phyloP scores from a whole-genome alignment of 2,888 invertebrate genomes.

The Pyralis farinalis region DNA sequence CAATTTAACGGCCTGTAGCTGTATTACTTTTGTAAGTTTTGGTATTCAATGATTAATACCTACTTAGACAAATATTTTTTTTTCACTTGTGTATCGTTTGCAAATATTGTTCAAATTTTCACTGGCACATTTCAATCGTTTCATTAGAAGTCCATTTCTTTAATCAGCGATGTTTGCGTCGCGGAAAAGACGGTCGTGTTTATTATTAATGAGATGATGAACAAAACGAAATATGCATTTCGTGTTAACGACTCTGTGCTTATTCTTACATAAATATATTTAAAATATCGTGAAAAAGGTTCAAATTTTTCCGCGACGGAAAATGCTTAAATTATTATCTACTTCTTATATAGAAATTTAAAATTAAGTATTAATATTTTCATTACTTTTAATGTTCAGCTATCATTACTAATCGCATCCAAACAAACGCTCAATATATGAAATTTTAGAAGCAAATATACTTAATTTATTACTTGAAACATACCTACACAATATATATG shows the following conservation, averaged over 20 bases:
- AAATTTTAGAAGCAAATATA: conserved; percentile 20
- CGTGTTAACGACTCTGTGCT: too few species aligned
- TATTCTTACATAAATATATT: too few species aligned
- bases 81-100: conserved; percentile 7
- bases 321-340: conserved; percentile 5
- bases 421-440: conserved; percentile 37
- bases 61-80: conserved; percentile 18
- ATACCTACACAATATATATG: conserved; percentile 11
- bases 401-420: conserved; percentile 1
- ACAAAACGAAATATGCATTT: too few species aligned
- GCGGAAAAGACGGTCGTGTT: conserved; percentile 26
- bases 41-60: conserved; percentile 15
- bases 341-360: conserved; percentile 4
- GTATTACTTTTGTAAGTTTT: conserved; percentile 32
- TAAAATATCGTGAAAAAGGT: too few species aligned
- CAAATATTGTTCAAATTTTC: conserved; percentile 22
- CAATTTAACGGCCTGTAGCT: conserved; percentile 20
- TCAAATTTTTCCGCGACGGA: conserved; percentile 8
- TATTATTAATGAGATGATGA: too few species aligned
- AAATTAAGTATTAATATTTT: conserved; percentile 10
- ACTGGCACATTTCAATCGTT: conserved; percentile 39
- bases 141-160: conserved; percentile 15
- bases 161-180: conserved; percentile 21
- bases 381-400: conserved; percentile 6
- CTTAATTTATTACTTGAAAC: conserved; percentile 5